phyloP scores from a whole-genome alignment of 1,140 invertebrate genomes.

The Bombus confusus region DNA sequence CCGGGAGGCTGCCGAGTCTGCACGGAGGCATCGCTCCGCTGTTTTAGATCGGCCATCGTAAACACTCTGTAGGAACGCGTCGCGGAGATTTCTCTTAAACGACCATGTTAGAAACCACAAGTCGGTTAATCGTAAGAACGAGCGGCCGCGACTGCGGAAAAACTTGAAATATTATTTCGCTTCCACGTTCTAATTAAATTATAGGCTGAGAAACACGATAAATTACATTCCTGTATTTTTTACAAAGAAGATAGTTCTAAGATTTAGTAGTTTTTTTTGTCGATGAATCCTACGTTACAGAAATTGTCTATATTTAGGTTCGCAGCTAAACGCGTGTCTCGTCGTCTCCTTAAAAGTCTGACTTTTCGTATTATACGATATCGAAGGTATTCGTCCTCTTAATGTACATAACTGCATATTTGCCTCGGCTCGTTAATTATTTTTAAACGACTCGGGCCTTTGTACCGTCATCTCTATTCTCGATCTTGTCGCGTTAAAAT shows the following conservation, averaged over 20 bases:
- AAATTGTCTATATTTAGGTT: too few relatives aligned
- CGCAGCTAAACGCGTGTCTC: too few relatives aligned
- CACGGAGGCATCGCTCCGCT: background rate
- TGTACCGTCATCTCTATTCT: too few relatives aligned
- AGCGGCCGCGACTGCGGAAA: background rate
- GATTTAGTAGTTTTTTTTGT: too few relatives aligned
- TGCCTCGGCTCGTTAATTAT: too few relatives aligned
- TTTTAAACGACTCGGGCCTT: fast-evolving
- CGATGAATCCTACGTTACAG: too few relatives aligned
- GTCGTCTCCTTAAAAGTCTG: too few relatives aligned
- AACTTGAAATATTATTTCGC: background rate
- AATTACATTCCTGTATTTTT: too few relatives aligned
- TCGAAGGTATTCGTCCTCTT: too few relatives aligned
- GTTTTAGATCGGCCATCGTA: background rate
- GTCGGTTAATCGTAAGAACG: background rate
- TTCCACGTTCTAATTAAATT: background rate
- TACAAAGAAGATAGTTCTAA: background rate
- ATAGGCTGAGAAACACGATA: background rate
- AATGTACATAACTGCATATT: too few relatives aligned
- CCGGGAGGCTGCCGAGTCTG: background rate
- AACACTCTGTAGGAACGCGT: background rate
- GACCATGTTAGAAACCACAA: background rate
- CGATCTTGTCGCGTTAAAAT: too few relatives aligned
- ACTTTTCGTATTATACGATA: too few relatives aligned
- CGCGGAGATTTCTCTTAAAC: background rate